Percentiles rank a stretch among this genome's conserved stretches.
These are phyloP conservation scores for Pollimyrus isidori DNA, from an alignment of 2,113 vertebrate genomes.

Conservation along the genomic window DNA sequence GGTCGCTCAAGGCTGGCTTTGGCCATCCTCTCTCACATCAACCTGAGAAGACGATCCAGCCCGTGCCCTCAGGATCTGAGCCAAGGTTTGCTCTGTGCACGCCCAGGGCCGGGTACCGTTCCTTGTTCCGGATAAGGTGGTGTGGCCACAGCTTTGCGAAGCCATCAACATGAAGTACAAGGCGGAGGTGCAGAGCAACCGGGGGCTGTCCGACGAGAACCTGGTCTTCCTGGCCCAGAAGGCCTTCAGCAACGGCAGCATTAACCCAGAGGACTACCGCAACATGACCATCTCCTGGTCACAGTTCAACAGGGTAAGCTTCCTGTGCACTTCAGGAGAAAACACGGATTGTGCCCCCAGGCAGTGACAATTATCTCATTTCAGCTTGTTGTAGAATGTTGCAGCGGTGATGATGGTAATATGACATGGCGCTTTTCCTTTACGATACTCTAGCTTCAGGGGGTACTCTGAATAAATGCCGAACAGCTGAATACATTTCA, in stretches of 20 bases:
- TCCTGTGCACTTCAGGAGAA: too few relatives aligned
- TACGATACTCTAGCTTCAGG: neutral
- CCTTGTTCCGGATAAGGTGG: slow-evolving; percentile 80
- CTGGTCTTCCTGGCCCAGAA: slow-evolving; percentile 87
- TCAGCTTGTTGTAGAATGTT: neutral
- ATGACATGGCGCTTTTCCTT: neutral
- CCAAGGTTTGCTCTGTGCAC: neutral
- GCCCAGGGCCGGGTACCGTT: slow-evolving; percentile 83
- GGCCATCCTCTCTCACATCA: neutral
- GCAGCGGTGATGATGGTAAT: neutral
- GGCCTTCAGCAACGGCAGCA: slow-evolving; percentile 75
- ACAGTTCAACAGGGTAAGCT: slow-evolving; percentile 78
- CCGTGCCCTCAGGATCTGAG: neutral
- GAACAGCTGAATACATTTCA: too few relatives aligned
- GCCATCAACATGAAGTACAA: slow-evolving; percentile 91
- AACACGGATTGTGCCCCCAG: neutral
- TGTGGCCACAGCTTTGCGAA: slow-evolving; percentile 80
- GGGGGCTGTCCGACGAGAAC: slow-evolving; percentile 82
- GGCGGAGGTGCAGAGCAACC: slow-evolving; percentile 81
- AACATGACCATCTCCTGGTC: slow-evolving; percentile 88
- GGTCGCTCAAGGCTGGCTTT: neutral
- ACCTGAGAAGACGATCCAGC: neutral
- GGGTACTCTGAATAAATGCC: too few relatives aligned
- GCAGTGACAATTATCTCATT: neutral
- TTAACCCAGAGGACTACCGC: slow-evolving; percentile 76